Conservation (phyloP, 2,797 vertebrate genomes). For the Nyctalus aviator region DNA sequence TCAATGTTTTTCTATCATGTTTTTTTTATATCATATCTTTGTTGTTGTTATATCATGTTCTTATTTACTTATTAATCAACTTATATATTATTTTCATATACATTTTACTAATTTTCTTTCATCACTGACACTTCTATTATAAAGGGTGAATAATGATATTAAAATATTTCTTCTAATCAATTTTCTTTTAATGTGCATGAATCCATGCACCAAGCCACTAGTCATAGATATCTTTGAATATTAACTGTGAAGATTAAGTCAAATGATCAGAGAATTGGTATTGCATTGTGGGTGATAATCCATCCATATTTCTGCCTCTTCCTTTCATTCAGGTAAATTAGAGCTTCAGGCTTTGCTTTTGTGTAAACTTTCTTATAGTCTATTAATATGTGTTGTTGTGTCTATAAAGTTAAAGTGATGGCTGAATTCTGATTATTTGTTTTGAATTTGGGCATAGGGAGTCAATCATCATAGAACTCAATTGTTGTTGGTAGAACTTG, state of each 20-base stretch:
- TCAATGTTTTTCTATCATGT: no score
- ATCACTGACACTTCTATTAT: no score
- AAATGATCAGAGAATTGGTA: constrained; percentile 1
- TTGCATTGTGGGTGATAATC: constrained; percentile 39
- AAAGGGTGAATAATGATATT: no score
- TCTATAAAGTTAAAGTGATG: constrained; percentile 20
- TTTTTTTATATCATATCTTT: no score
- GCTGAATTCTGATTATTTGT: constrained; percentile 50
- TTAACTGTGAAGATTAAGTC: constrained; percentile 32
- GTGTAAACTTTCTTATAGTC: neutral
- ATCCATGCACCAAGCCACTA: no score
- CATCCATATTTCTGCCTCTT: constrained; percentile 36
- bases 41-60: no score
- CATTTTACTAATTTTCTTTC: no score
- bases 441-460: constrained; percentile 35
- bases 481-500: neutral
- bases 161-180: no score
- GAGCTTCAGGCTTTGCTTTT: constrained; percentile 23
- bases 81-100: no score
- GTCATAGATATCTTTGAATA: neutral
- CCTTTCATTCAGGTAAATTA: constrained; percentile 31
- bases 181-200: no score
- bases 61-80: no score
- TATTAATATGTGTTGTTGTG: neutral
- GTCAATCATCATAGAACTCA: constrained; percentile 7